These are phyloP conservation scores for Poeciliopsis presidionis DNA, from an alignment of 2,797 vertebrate genomes.

Conservation along the genomic window DNA sequence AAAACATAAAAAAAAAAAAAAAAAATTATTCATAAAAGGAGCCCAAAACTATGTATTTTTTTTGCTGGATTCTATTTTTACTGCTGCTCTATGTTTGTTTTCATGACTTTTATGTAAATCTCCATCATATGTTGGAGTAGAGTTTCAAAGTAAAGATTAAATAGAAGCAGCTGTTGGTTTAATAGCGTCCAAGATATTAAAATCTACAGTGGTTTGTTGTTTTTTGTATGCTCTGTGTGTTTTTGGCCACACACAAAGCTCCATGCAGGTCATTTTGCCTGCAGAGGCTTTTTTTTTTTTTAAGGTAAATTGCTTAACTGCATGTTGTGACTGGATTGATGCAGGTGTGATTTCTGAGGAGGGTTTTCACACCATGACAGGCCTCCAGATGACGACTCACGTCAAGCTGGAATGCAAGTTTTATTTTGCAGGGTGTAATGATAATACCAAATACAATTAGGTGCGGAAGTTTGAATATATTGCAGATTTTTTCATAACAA, in stretches of 20 bases:
- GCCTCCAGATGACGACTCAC: constrained; percentile 25
- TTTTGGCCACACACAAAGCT: constrained; percentile 72
- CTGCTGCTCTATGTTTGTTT: neutral
- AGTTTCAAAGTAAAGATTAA: constrained; percentile 12
- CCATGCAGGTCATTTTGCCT: constrained; percentile 44
- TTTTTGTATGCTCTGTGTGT: constrained; percentile 30
- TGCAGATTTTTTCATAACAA: neutral
- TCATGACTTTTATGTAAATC: neutral
- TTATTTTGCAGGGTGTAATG: neutral
- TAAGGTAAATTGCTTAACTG: constrained; percentile 44
- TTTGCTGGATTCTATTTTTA: neutral
- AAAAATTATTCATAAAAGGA: constrained; percentile 30
- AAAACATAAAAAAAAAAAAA: constrained; percentile 57
- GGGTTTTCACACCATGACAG: constrained; percentile 46
- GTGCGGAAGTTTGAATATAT: neutral
- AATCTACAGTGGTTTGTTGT: constrained; percentile 44
- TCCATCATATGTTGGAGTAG: neutral
- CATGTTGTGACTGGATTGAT: constrained; percentile 61
- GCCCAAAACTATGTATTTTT: constrained; percentile 25
- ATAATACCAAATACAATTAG: neutral
- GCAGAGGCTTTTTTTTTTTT: constrained; percentile 5
- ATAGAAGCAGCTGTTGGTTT: constrained; percentile 37
- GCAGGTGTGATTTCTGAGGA: constrained; percentile 58
- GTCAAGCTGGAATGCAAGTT: constrained; percentile 16
- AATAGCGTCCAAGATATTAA: constrained; percentile 12